These are phyloP conservation scores for Hoplostethus mediterraneus DNA, from an alignment of 2,797 vertebrate species.

Conservation along the genomic window DNA sequence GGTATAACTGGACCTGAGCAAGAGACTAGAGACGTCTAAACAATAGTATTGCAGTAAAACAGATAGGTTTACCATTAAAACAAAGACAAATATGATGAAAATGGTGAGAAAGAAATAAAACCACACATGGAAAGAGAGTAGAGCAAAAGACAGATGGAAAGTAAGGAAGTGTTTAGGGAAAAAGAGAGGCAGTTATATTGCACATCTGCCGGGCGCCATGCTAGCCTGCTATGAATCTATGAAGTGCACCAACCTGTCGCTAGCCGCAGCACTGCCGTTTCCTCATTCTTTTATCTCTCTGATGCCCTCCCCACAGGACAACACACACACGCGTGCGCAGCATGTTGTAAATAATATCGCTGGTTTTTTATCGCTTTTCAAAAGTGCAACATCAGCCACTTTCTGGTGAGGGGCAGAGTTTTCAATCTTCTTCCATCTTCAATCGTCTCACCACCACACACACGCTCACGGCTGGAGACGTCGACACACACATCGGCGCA, in stretches of 20 bases:
- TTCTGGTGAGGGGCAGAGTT: constrained; percentile 59
- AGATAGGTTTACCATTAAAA: neutral
- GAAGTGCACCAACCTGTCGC: constrained; percentile 56
- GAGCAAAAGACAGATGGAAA: neutral
- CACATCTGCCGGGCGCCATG: constrained; percentile 16
- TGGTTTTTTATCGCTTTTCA: constrained; percentile 59
- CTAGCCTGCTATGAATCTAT: constrained; percentile 45
- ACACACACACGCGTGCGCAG: constrained; percentile 8
- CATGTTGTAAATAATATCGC: constrained; percentile 59
- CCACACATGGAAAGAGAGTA: neutral
- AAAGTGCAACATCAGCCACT: constrained; percentile 77
- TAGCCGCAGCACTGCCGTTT: constrained; percentile 39
- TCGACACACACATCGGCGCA: constrained; percentile 28
- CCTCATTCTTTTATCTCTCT: constrained; percentile 58
- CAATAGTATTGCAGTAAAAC: neutral
- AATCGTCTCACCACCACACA: constrained; percentile 38
- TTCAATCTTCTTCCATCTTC: constrained; percentile 53
- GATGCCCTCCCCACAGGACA: constrained; percentile 56
- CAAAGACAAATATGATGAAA: neutral
- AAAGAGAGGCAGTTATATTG: neutral
- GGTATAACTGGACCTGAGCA: too few relatives aligned
- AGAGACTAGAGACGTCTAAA: neutral
- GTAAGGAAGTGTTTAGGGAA: neutral
- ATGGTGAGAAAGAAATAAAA: constrained; percentile 1
- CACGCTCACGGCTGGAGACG: constrained; percentile 20